Conservation (phyloP, 1,140 invertebrate genomes). For the Drosophila takahashii region DNA sequence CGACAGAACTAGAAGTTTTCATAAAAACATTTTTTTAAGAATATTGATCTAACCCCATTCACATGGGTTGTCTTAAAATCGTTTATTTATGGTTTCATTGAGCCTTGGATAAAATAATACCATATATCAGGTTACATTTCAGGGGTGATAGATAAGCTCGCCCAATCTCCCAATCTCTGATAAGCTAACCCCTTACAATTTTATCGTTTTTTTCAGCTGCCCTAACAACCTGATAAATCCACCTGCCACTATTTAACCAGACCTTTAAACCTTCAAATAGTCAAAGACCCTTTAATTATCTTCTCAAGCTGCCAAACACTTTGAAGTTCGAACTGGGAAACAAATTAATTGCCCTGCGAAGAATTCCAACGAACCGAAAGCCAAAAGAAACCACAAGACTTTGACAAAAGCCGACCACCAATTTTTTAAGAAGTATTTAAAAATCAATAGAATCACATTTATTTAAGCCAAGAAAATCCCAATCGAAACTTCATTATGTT, state of each 20-base stretch:
- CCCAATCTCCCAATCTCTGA: background rate
- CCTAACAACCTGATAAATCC: constrained; percentile 17
- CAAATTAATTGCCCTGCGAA: constrained; percentile 58
- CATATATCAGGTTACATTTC: background rate
- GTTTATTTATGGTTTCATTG: background rate
- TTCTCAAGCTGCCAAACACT: constrained; percentile 52
- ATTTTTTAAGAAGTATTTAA: constrained; percentile 50
- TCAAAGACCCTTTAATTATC: constrained; percentile 46
- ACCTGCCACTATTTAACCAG: constrained; percentile 31
- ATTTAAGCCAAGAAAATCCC: constrained; percentile 58
- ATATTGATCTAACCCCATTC: background rate
- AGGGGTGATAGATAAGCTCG: constrained; percentile 8
- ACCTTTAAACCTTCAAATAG: constrained; percentile 29
- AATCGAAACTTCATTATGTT: constrained; percentile 62
- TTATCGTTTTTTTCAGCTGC: constrained; percentile 9
- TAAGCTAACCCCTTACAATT: background rate
- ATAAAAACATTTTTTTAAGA: background rate
- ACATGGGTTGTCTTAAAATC: background rate
- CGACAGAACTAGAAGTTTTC: too few relatives aligned
- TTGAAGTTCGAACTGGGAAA: constrained; percentile 23
- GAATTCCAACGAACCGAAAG: constrained; percentile 25
- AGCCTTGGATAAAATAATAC: background rate
- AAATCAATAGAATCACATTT: constrained; percentile 75
- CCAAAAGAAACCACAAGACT: constrained; percentile 42
- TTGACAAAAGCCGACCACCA: constrained; percentile 58